Conservation (phyloP, 2,797 vertebrate genomes). For the Craterocephalus amniculus region DNA sequence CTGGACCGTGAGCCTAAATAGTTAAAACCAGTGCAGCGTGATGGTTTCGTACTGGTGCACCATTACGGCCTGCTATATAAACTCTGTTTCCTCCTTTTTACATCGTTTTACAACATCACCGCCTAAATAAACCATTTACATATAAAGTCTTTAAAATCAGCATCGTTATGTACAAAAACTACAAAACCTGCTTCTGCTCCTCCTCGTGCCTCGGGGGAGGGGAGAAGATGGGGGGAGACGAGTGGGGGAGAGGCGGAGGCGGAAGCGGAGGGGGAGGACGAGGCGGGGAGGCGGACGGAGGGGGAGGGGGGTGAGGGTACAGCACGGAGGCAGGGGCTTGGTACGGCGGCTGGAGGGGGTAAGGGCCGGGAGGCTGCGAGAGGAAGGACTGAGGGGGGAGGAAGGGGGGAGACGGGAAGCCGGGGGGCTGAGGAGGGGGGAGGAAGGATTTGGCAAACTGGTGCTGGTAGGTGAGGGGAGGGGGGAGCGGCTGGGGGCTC, state of each 20-base stretch:
- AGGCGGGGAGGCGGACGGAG: slow-evolving; percentile 32
- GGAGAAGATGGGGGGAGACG: slow-evolving; percentile 40
- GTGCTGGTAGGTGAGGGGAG: slow-evolving; percentile 60
- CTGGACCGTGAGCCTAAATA: slow-evolving; percentile 16
- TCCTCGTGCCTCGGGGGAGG: slow-evolving; percentile 82
- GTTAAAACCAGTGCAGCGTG: slow-evolving; percentile 5
- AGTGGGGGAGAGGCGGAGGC: slow-evolving; percentile 48
- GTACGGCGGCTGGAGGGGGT: slow-evolving; percentile 59
- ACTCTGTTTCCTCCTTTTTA: slow-evolving; percentile 40
- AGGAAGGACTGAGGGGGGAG: slow-evolving; percentile 63
- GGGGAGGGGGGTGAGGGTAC: slow-evolving; percentile 39
- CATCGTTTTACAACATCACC: slow-evolving; percentile 63
- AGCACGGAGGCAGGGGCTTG: slow-evolving; percentile 40
- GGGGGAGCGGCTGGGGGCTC: slow-evolving; percentile 65
- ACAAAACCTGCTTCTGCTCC: slow-evolving; percentile 89
- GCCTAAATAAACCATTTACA: slow-evolving; percentile 71
- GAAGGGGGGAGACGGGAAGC: slow-evolving; percentile 63
- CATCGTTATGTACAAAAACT: slow-evolving; percentile 83
- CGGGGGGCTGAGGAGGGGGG: slow-evolving; percentile 61
- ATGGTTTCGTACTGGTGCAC: slow-evolving; percentile 27
- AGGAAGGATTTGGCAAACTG: slow-evolving; percentile 67
- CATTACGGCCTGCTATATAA: slow-evolving; percentile 21
- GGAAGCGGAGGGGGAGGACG: slow-evolving; percentile 34
- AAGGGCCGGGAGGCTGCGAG: slow-evolving; percentile 36
- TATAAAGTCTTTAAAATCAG: slow-evolving; percentile 82